Base-by-base conservation (phyloP, 2,113 vertebrate species). In the Meles meles region DNA sequence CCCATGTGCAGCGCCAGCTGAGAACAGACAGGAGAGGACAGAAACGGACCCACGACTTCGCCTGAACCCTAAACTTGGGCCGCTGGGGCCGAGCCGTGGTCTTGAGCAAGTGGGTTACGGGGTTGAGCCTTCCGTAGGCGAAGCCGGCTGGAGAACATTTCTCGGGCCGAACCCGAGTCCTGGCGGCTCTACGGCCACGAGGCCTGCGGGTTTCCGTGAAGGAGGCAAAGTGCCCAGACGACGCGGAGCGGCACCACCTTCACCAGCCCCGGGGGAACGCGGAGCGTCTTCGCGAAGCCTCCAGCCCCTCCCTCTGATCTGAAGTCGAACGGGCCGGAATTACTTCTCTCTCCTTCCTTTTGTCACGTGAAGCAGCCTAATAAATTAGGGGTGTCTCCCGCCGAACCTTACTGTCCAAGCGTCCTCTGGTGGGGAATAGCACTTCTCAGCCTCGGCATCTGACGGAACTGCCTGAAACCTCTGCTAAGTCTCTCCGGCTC, bases 11-110 rank as follows among this genome's bases (percentile, higher is more conserved):
- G 20, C 4, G 17, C 27, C 39, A 25, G 39, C 71, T 42, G 57
- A 47, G 55, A 27, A 47, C 8, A 27, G 34, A 61, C 0, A 0
- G 6, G 25, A 17, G 34, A 2, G 44, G 69, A 34, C 31, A 34
- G 14, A 61, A 0, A 2, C 1, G 2, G 44, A 21, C 59, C 31
- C 21, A 3, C 0, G 5, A 10, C 14, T 0, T 29, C 6, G 0
- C 18, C 8, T 2, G 6, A 42, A 57, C 34, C 63, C 42, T 12
- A 1, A 34, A 7, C 13, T 23, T 37, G 12, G 63, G 90, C 13
- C 14, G 0, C 52, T 20, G 11, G 29, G 4, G 23, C 42, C 0
- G 8, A 25, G 52, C 21, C 21, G 0, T 13, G 2, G 79, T 21
- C 79, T 7, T 7, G 20, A 81, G 79, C 14, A 6, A n/a, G 31